Base-by-base conservation (phyloP, 92 coral and sea anemone genomes). In the Parazoanthus atlanticus region DNA sequence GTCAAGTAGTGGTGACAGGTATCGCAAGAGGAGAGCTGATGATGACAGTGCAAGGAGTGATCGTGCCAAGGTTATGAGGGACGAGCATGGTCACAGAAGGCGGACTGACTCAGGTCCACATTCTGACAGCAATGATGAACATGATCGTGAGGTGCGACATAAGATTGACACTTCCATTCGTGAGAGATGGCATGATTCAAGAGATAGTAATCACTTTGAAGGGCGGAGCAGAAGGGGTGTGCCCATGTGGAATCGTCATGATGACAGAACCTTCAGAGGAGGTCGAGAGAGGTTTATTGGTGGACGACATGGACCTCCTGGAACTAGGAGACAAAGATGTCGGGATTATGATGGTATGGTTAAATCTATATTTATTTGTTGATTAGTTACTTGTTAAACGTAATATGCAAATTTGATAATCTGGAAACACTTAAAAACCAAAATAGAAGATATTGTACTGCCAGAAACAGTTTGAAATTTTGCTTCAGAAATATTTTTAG, bases 311-410 rank as follows among this genome's bases (percentile, higher is more conserved):
- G 92, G 88, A 19, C 90, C 85, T 21, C 61, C 88, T 28, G 90
- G 93, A 61, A 7, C 36, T 16, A 92, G 95, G 72, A 95, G 92
- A 86, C 91, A 93, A 25, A 94, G 99, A 69, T 97, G 99, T 85
- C 90, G 98, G 76, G 99, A 97, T 90, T 97, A 97, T 94, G 99
- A 97, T 86, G 99, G 99, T 97, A 94, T 81, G 17, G 78, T 31
- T 74, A 6, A 12, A 23, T 41, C 38, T 12, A n/a, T 46, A 1
- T 21, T 73, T 0, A 9, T 26, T 61, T 82, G 32, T 6, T 80
- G 38, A 13, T 80, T 54, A 21, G 10, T 80, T 19, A 6, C 33
- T 52, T 66, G 16, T 52, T 12, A 23, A 17, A n/a, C 58, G 9
- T 23, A 11, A 46, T 1, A 52, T 1, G 19, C 58, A 52, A 52